Evolutionary conservation across 1,140 invertebrate genomes (phyloP), one percentile per base, ranked within the genome.

Genomic region (Drosophila malerkotliana): DNA sequence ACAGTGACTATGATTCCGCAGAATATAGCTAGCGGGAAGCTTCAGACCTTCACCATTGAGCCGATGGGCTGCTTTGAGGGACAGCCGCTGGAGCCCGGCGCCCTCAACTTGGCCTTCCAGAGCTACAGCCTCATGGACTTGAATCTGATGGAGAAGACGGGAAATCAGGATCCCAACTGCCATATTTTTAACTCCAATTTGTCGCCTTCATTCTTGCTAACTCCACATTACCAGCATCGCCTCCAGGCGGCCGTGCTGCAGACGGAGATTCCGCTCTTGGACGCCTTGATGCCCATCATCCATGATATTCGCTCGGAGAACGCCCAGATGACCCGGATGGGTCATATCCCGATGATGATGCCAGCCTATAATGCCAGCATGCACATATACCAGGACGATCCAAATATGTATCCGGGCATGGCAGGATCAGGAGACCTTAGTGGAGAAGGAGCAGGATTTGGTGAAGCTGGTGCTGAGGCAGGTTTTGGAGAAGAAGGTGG

Each of bases 161-260:
- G 4, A 9, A 18, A 44, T 6, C 44, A 1, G 1, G 34, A 45
- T 24, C 49, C 1, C 2, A 34, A 12, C 24, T 8, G 7, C 45
- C 34, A 2, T 4, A n/a, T 41, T 21, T 39, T 41, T 6, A 32
- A 39, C 12, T 68, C 62, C 7, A 26, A 49, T 0, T 34, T 47
- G 0, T 73, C 68, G 34, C 48, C 57, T 0, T 18, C 26, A 0
- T 28, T 58, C 10, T 1, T 62, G 41, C 56, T 79, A 1, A 51
- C 18, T 0, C 6, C 39, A 0, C 37, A 47, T 3, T 45, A 57
- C 8, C 69, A 62, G 61, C 57, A 53, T 32, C 61, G 48, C 0
- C 48, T 73, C n/a, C 74, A 72, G 60, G 28, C 56, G 15, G 74
- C 74, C 3, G 14, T 78, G 1, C 1, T 52, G 10, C 76, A 68